Conservation (phyloP, 64 coral and sea anemone species). For the Actinia equina region DNA sequence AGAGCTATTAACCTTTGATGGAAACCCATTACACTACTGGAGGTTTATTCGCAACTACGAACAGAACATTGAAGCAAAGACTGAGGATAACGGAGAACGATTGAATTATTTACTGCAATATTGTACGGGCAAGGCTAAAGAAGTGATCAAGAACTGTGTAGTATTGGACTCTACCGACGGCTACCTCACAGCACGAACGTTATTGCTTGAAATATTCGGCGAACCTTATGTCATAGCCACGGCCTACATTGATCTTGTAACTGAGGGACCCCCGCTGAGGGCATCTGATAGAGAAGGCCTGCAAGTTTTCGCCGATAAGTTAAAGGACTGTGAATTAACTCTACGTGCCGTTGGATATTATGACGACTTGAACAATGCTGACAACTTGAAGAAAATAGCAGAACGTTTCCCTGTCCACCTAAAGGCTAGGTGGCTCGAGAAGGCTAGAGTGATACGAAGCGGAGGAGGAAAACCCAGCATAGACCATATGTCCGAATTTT, state of each 20-base stretch:
- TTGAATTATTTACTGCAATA: neutral
- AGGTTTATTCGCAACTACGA: conserved; percentile 27
- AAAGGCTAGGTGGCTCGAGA: conserved; percentile 37
- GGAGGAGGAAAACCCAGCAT: neutral
- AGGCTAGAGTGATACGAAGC: neutral
- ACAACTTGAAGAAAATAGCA: conserved; percentile 26
- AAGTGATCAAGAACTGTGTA: neutral
- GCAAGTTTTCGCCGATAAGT: conserved; percentile 36
- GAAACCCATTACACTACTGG: conserved; percentile 19
- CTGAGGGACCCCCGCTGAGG: neutral
- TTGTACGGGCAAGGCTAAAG: neutral
- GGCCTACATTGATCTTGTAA: neutral
- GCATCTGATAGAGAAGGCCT: conserved; percentile 21
- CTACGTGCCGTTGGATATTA: conserved; percentile 18
- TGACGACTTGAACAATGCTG: conserved; percentile 46
- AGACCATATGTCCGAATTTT: conserved; percentile 19
- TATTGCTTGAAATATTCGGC: neutral
- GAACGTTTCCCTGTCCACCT: conserved; percentile 27
- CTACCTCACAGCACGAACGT: neutral
- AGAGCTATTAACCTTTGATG: conserved; percentile 25
- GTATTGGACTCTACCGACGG: neutral
- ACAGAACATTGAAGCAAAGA: neutral
- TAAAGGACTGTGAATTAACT: conserved; percentile 39
- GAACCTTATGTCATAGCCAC: neutral
- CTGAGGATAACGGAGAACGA: neutral